Base-by-base conservation (phyloP, 1,140 invertebrate species). In the Trissolcus basalis region DNA sequence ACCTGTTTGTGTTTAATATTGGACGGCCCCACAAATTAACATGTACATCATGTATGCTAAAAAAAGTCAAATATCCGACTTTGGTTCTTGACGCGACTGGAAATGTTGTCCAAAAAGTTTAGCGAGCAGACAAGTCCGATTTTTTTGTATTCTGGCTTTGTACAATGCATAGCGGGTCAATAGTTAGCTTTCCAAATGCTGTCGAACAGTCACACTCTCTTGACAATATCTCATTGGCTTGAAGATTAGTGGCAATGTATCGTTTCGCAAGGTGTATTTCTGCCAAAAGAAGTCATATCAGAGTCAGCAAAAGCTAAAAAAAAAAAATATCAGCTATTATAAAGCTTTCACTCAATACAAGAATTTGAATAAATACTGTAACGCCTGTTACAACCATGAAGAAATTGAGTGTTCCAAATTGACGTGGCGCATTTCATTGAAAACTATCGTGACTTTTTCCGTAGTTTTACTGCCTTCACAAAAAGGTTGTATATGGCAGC, bases 391-490 rank as follows among this genome's bases (percentile, higher is more conserved):
- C 12, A 27, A 39, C 15, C 11, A 33, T 14, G 11, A 50, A 43
- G 33, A 43, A 7, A 33, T 64, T 11, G 45, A 53, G 27, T 69
- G 72, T 36, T 75, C 10, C 15, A 64, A 9, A 75, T 68, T 1
- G 67, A 76, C 47, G 72, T 64, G 0, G 64, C 64, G 4, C 72
- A 75, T 43, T 75, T 75, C 19, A 58, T 55, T 8, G 10, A 69
- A 5, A 32, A 14, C 9, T 75, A 58, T 41, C 10, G 27, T 1
- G 27, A 8, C 0, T 50, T 49, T 55, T 56, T 67, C 8, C 35
- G 39, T 35, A 39, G 15, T 33, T 12, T 55, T 16, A 32, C 16
- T 0, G 55, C 44, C 11, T 8, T 51, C 8, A 16, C 56, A 10
- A 60, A 60, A 50, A 41, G 41, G 50, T 67, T 74, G 0, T 74